Evolutionary conservation across 2,113 vertebrate species (phyloP).

Genomic region (Junco hyemalis): DNA sequence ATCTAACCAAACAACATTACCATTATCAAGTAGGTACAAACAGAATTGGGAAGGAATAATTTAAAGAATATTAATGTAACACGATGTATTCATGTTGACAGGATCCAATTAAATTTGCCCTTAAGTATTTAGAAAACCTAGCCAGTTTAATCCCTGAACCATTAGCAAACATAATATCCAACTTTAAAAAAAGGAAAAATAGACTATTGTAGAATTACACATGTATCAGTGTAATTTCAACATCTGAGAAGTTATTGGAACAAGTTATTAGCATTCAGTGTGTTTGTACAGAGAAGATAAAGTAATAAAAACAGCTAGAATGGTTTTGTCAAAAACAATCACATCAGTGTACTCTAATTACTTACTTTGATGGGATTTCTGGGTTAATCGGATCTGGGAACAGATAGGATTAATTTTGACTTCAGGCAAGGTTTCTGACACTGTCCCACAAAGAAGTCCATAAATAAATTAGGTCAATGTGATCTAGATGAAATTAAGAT

Average conservation of each 20-base stretch:
- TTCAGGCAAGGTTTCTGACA: slow-evolving; percentile 42
- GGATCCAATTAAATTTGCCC: slow-evolving; percentile 25
- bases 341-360: slow-evolving; percentile 4
- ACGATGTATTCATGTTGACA: background rate
- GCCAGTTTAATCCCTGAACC: background rate
- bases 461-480: slow-evolving; percentile 20
- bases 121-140: slow-evolving; percentile 10
- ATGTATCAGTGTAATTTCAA: background rate
- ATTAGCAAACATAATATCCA: background rate
- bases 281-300: background rate
- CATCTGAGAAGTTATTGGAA: background rate
- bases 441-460: background rate
- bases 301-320: background rate
- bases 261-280: background rate
- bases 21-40: background rate
- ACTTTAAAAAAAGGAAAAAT: background rate
- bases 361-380: slow-evolving; percentile 28
- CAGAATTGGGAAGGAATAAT: background rate
- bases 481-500: background rate
- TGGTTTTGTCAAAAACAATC: slow-evolving; percentile 15
- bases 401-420: slow-evolving; percentile 27
- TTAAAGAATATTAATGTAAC: background rate
- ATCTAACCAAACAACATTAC: background rate
- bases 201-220: background rate
- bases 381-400: background rate